These are phyloP conservation scores for Eumacrocentrus americanus DNA, from an alignment of 2,888 invertebrate species.

Conservation along the genomic window DNA sequence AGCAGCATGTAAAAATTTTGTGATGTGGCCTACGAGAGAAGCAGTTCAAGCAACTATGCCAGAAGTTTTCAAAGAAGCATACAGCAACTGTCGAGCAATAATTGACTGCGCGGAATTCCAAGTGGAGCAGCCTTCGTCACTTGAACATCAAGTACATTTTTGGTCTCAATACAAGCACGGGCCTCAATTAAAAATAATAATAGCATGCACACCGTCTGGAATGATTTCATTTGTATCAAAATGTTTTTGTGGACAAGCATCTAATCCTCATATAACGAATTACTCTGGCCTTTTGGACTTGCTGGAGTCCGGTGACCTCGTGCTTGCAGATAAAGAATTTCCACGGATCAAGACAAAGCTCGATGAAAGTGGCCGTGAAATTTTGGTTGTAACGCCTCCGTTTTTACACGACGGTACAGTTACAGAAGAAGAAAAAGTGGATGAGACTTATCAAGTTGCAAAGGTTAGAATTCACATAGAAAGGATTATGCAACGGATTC, in stretches of 20 bases:
- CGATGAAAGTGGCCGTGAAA: constrained; percentile 3
- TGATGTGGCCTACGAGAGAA: constrained; percentile 29
- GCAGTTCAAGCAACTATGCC: constrained; percentile 27
- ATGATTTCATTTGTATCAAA: constrained; percentile 11
- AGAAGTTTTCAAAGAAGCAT: constrained; percentile 20
- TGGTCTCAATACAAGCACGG: constrained; percentile 32
- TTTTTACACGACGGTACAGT: constrained; percentile 17
- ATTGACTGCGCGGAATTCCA: constrained; percentile 32
- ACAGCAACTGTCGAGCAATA: constrained; percentile 28
- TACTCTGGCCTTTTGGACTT: constrained; percentile 20
- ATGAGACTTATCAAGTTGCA: constrained; percentile 23
- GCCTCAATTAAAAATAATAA: constrained; percentile 23
- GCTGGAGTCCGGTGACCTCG: constrained; percentile 23
- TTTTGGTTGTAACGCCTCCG: constrained; percentile 24
- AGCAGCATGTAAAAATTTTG: too few relatives aligned
- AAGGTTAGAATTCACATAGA: constrained; percentile 29
- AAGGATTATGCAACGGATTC: constrained; percentile 29
- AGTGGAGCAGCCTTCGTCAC: constrained; percentile 25
- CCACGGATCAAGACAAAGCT: constrained; percentile 26
- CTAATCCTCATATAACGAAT: constrained; percentile 12
- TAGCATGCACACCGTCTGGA: constrained; percentile 14
- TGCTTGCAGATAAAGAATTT: constrained; percentile 27
- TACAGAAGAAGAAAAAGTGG: constrained; percentile 22
- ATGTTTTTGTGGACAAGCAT: constrained; percentile 4
- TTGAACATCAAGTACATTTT: constrained; percentile 24